These are phyloP conservation scores for Strix uralensis DNA, from an alignment of 2,113 vertebrate genomes.

Conservation along the genomic window DNA sequence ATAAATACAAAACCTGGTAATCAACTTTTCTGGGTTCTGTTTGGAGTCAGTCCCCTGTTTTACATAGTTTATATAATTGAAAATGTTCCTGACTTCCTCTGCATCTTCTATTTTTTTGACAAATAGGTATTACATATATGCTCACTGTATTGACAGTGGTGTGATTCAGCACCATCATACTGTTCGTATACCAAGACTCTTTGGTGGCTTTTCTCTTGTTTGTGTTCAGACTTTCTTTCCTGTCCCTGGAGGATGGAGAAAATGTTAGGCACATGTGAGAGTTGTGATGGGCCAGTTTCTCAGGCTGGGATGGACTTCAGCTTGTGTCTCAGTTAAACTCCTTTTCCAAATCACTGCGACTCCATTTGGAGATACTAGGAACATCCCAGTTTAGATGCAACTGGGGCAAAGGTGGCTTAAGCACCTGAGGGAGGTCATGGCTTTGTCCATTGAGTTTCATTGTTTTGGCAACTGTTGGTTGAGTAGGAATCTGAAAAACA, in stretches of 20 bases:
- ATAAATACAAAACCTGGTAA: neutral
- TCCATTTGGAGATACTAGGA: neutral
- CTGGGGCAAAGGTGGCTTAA: neutral
- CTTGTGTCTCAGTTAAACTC: neutral
- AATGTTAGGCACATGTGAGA: neutral
- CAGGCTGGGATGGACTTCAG: neutral
- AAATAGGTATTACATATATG: neutral
- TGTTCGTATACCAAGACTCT: neutral
- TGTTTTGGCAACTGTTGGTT: neutral
- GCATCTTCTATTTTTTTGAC: neutral
- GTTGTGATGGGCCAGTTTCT: neutral
- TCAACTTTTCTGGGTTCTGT: neutral
- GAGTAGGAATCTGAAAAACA: neutral
- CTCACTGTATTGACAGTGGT: neutral
- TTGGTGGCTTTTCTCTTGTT: neutral
- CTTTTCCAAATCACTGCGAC: neutral
- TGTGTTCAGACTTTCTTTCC: neutral
- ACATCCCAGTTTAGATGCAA: neutral
- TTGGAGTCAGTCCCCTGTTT: neutral
- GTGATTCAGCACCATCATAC: neutral
- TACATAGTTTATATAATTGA: neutral
- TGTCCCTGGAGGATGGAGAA: neutral
- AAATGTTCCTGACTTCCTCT: neutral
- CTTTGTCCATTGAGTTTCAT: fast-evolving
- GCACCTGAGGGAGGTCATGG: neutral